Percentiles rank a stretch among this genome's conserved stretches.
These are phyloP conservation scores for Trichacis sp. DNA, from an alignment of 2,888 invertebrate genomes.

Conservation along the genomic window DNA sequence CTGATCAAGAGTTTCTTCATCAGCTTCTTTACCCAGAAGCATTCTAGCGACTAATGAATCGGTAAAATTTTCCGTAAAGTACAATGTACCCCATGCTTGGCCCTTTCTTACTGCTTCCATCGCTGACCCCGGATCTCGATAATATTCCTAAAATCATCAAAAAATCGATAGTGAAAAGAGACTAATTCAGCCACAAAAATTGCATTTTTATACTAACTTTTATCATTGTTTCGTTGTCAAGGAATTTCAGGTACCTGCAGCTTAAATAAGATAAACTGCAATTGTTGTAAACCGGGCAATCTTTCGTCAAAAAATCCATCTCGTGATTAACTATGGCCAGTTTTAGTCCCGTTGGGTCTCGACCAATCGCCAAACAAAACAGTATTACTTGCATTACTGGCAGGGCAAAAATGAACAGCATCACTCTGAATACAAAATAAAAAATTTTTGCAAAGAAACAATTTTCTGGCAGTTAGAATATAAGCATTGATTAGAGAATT, in stretches of 20 bases:
- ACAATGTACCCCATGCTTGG: slow-evolving; percentile 88
- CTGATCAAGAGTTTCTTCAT: slow-evolving; percentile 87
- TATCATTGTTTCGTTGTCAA: slow-evolving; percentile 80
- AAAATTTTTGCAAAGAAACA: too few species aligned
- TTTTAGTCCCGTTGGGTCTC: slow-evolving; percentile 85
- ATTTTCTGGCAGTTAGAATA: too few species aligned
- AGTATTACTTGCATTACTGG: slow-evolving; percentile 95
- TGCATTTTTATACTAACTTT: slow-evolving; percentile 70
- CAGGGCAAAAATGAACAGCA: slow-evolving; percentile 92
- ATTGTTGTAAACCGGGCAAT: slow-evolving; percentile 72
- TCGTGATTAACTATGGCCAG: slow-evolving; percentile 84
- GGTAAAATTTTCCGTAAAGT: slow-evolving; percentile 91
- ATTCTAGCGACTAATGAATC: slow-evolving; percentile 86
- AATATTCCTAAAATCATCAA: too few species aligned
- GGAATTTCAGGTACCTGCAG: slow-evolving; percentile 82
- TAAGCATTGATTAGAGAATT: too few species aligned
- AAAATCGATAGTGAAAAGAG: too few species aligned
- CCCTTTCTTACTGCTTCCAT: slow-evolving; percentile 81
- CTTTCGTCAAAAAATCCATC: slow-evolving; percentile 69
- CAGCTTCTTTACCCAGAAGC: slow-evolving; percentile 83
- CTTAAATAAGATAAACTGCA: slow-evolving; percentile 82
- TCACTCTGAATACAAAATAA: too few species aligned
- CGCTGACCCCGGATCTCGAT: slow-evolving; percentile 77
- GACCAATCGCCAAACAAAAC: slow-evolving; percentile 91
- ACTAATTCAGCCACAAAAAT: too few species aligned